These are phyloP conservation scores for Gymnodraco acuticeps DNA, from an alignment of 2,797 vertebrate genomes.

Conservation along the genomic window DNA sequence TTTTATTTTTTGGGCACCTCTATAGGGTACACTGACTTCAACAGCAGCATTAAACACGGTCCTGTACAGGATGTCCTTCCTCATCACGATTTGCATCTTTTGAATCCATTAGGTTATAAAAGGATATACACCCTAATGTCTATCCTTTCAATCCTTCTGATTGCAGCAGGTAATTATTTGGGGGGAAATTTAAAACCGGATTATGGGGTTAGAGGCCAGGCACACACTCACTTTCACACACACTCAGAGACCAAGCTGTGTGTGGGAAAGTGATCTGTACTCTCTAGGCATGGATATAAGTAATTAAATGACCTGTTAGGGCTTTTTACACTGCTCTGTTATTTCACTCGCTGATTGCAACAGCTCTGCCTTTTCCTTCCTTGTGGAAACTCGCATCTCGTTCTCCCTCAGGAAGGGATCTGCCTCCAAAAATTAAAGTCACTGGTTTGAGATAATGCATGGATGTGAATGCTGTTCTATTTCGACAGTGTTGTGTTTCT, in stretches of 20 bases:
- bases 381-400: constrained; percentile 19
- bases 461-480: background rate
- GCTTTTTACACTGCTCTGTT: constrained; percentile 46
- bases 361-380: constrained; percentile 67
- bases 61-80: background rate
- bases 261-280: constrained; percentile 26
- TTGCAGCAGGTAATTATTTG: constrained; percentile 57
- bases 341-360: constrained; percentile 57
- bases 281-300: constrained; percentile 3
- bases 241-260: constrained; percentile 28
- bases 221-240: constrained; percentile 15
- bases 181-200: constrained; percentile 34
- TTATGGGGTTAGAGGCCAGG: constrained; percentile 28
- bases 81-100: constrained; percentile 26
- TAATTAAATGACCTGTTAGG: constrained; percentile 48
- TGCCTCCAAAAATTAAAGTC: constrained; percentile 15
- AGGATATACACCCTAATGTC: constrained; percentile 28
- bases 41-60: background rate
- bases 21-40: background rate
- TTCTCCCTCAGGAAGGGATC: constrained; percentile 25
- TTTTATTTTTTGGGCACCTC: background rate
- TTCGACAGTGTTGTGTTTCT: background rate
- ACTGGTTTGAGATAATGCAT: constrained; percentile 15
- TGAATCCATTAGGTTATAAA: constrained; percentile 55
- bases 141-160: constrained; percentile 57